Percentiles rank a stretch among this genome's conserved stretches.
phyloP scores from a whole-genome alignment of 2,113 vertebrate genomes.

The Microcebus griseorufus region DNA sequence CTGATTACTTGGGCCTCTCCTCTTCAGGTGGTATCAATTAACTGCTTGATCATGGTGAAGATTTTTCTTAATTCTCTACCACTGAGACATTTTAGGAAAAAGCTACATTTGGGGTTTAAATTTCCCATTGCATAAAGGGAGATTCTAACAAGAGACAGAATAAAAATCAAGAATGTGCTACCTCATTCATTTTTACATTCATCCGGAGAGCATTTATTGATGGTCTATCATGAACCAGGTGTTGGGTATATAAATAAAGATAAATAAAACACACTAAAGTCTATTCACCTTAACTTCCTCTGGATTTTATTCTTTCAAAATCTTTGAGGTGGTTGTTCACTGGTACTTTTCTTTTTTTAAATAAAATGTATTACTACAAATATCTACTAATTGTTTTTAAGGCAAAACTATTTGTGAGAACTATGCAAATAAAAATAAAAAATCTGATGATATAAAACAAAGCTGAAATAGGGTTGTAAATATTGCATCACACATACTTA shows the following conservation, averaged over 20 bases:
- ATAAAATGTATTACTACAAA: background rate
- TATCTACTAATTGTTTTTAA: background rate
- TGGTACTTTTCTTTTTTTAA: too few relatives aligned
- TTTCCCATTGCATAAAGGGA: background rate
- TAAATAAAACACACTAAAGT: background rate
- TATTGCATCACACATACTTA: background rate
- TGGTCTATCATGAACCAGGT: background rate
- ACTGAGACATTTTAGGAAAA: background rate
- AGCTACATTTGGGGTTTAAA: background rate
- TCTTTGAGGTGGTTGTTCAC: background rate
- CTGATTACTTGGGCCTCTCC: background rate
- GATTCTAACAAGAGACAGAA: background rate
- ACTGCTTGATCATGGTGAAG: background rate
- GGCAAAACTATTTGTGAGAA: conserved; percentile 11
- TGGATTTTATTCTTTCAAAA: background rate
- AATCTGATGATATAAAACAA: background rate
- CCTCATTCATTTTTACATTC: background rate
- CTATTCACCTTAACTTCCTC: background rate
- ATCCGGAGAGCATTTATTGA: background rate
- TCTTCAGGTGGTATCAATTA: conserved; percentile 6
- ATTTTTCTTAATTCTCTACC: background rate
- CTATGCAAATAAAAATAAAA: conserved; percentile 37
- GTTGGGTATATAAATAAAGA: background rate
- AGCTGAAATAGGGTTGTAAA: background rate
- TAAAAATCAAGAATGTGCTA: background rate